A percentile compares a stretch with the other conserved stretches of the same genome.
phyloP scores from a whole-genome alignment of 2,797 vertebrate genomes.

The Diglossa cyanea region DNA sequence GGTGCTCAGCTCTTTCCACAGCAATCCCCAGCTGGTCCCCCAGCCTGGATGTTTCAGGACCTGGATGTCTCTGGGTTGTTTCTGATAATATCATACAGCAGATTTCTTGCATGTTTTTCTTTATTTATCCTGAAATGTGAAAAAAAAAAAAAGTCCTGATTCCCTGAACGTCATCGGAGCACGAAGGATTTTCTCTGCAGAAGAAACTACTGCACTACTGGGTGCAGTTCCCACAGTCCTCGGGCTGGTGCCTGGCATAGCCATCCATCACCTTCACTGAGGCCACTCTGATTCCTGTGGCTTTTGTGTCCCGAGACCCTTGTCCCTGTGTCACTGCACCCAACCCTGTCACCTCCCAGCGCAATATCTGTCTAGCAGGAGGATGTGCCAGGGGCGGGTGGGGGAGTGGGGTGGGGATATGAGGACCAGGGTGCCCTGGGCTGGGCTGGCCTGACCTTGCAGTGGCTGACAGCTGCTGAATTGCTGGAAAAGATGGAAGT shows the following conservation, averaged over 20 bases:
- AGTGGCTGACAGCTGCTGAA: background rate
- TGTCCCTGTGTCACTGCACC: accelerated
- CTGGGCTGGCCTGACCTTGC: background rate
- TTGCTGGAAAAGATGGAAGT: background rate
- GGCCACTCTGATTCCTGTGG: background rate
- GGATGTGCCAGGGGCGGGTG: accelerated
- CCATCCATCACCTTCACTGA: background rate
- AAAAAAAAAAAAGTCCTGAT: background rate
- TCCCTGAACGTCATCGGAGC: accelerated
- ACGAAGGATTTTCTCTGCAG: accelerated
- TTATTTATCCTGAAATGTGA: background rate
- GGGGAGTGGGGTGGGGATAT: accelerated
- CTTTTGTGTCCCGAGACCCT: background rate
- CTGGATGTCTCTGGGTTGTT: background rate
- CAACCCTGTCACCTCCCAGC: background rate
- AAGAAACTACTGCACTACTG: background rate
- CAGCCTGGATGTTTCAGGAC: background rate
- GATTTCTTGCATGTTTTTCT: background rate
- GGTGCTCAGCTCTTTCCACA: background rate
- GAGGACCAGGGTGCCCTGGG: background rate
- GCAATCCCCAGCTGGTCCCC: accelerated
- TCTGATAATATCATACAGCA: background rate
- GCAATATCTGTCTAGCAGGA: background rate
- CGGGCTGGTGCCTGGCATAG: background rate
- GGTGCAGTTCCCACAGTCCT: accelerated